These are phyloP conservation scores for Prunella fulvescens DNA, from an alignment of 2,113 vertebrate species.

Conservation along the genomic window DNA sequence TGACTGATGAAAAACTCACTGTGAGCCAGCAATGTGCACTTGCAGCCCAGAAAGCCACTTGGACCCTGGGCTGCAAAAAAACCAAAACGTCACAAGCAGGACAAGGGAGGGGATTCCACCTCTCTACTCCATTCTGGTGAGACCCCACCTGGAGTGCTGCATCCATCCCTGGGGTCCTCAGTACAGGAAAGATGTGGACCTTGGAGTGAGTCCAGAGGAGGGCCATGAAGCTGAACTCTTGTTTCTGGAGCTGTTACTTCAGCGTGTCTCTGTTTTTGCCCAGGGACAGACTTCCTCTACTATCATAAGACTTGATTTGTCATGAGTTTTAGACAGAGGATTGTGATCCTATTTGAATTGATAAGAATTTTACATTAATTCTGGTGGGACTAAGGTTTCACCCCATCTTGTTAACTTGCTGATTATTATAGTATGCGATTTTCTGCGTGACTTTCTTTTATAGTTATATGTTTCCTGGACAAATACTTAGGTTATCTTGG, in stretches of 20 bases:
- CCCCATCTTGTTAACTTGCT: not conserved
- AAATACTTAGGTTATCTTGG: not conserved
- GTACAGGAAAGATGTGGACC: not conserved
- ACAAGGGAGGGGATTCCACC: not conserved
- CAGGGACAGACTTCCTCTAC: not conserved
- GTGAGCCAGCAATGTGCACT: not conserved
- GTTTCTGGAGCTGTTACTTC: not conserved
- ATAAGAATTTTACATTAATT: not conserved
- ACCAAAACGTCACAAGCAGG: accelerated
- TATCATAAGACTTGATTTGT: not conserved
- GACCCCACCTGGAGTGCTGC: not conserved
- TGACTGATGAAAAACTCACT: accelerated
- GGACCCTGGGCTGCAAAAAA: not conserved
- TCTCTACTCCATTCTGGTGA: not conserved
- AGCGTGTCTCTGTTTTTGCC: not conserved
- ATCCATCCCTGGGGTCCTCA: not conserved
- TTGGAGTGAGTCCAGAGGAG: not conserved
- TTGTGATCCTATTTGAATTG: not conserved
- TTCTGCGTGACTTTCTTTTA: not conserved
- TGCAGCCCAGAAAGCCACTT: not conserved
- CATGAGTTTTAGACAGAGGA: not conserved
- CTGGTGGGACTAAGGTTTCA: not conserved
- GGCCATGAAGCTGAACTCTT: not conserved
- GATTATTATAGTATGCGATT: not conserved
- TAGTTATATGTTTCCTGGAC: not conserved